phyloP scores from a whole-genome alignment of 2,113 vertebrate species.

The Cephalopholis sonnerati region DNA sequence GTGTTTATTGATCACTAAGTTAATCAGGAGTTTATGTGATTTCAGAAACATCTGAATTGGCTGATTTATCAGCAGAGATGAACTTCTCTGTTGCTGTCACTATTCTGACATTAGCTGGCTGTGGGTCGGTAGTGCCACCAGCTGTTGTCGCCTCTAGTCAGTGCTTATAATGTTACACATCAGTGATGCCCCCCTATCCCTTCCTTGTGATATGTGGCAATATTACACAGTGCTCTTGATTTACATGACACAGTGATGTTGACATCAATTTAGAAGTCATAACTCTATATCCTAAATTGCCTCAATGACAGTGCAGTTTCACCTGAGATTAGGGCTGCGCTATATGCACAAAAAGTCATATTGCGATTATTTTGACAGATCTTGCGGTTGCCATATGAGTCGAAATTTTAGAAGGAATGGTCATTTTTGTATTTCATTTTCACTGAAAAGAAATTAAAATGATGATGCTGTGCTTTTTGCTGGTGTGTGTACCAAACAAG shows the following conservation, averaged over 20 bases:
- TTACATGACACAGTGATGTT: constrained; percentile 6
- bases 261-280: constrained; percentile 7
- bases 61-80: constrained; percentile 10
- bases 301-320: neutral
- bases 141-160: constrained; percentile 49
- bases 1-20: neutral
- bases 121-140: constrained; percentile 24
- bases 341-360: too few relatives aligned
- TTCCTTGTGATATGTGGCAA: neutral
- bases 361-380: too few relatives aligned
- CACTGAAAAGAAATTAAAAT: too few relatives aligned
- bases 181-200: constrained; percentile 14
- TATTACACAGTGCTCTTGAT: neutral
- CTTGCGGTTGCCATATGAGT: too few relatives aligned
- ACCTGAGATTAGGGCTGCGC: too few relatives aligned
- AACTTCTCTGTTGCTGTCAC: neutral
- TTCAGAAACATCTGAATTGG: neutral
- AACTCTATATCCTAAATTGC: neutral
- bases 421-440: too few relatives aligned
- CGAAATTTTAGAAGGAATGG: too few relatives aligned
- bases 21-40: neutral
- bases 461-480: too few relatives aligned
- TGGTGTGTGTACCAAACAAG: too few relatives aligned
- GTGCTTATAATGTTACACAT: constrained; percentile 42
- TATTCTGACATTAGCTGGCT: constrained; percentile 25